Evolutionary conservation across 2,797 vertebrate genomes (phyloP).

Genomic region (Protonibea diacanthus): DNA sequence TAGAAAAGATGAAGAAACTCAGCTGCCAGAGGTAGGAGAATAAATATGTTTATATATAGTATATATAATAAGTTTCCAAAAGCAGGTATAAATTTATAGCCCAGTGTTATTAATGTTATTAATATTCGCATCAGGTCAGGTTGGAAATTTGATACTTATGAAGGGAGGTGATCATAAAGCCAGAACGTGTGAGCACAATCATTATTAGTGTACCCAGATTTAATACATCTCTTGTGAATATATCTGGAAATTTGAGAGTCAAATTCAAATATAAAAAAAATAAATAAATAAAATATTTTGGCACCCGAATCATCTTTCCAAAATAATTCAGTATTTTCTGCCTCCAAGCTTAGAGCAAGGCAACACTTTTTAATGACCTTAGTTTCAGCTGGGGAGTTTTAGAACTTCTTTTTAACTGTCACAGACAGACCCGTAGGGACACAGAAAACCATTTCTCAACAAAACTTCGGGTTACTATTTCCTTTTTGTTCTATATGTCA

Average conservation of each 20-base stretch:
- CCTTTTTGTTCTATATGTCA: slow-evolving; percentile 37
- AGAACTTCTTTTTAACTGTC: slow-evolving; percentile 64
- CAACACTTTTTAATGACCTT: slow-evolving; percentile 71
- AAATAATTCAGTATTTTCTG: slow-evolving; percentile 47
- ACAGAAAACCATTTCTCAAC: slow-evolving; percentile 43
- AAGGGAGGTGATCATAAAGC: neutral
- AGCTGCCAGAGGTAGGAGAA: neutral
- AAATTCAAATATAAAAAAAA: slow-evolving; percentile 19
- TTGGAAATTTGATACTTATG: neutral
- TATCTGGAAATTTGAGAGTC: neutral
- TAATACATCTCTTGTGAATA: slow-evolving; percentile 2
- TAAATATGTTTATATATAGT: neutral
- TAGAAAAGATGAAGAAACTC: neutral
- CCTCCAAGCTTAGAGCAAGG: slow-evolving; percentile 49
- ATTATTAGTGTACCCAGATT: slow-evolving; percentile 14
- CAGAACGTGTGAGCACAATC: neutral
- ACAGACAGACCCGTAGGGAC: slow-evolving; percentile 43
- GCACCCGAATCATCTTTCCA: slow-evolving; percentile 35
- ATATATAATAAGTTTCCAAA: neutral
- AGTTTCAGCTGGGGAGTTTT: slow-evolving; percentile 56
- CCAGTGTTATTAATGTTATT: neutral
- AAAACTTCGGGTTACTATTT: slow-evolving; percentile 49
- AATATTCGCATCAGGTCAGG: neutral
- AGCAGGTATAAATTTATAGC: neutral
- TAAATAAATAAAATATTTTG: slow-evolving; percentile 25